These are phyloP conservation scores for Neolamprologus hecqui DNA, from an alignment of 2,113 vertebrate species.

Conservation along the genomic window DNA sequence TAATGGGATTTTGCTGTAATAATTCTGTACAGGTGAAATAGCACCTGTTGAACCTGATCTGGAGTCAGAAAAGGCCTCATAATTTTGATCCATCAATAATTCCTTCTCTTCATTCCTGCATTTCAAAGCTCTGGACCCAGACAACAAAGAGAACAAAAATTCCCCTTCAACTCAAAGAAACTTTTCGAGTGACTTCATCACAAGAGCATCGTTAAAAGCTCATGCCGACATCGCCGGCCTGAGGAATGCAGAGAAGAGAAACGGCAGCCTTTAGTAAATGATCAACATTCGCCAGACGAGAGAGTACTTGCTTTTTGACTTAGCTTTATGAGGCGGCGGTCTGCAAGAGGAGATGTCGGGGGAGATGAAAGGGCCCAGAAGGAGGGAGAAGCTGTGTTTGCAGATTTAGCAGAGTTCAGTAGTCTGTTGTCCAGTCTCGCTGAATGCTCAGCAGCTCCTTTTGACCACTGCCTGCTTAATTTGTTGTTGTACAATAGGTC, in stretches of 20 bases:
- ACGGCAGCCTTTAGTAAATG: conserved; percentile 30
- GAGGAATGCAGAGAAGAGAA: conserved; percentile 40
- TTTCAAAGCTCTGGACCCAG: conserved; percentile 39
- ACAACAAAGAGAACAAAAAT: conserved; percentile 54
- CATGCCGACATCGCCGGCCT: background rate
- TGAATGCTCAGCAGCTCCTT: conserved; percentile 65
- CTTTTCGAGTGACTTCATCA: conserved; percentile 28
- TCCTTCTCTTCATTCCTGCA: conserved; percentile 31
- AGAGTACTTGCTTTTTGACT: conserved; percentile 75
- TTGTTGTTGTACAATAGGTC: conserved; percentile 74
- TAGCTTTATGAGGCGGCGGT: conserved; percentile 46
- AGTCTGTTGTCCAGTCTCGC: conserved; percentile 58
- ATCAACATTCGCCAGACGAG: conserved; percentile 53
- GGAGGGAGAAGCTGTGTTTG: conserved; percentile 52
- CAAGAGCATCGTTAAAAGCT: conserved; percentile 45
- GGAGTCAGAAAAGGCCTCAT: conserved; percentile 5
- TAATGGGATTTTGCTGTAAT: conserved; percentile 27
- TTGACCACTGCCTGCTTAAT: conserved; percentile 68
- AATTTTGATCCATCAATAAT: background rate
- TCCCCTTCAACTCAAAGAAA: conserved; percentile 44
- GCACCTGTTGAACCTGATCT: conserved; percentile 38
- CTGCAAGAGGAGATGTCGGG: conserved; percentile 24
- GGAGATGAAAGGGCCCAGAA: conserved; percentile 42
- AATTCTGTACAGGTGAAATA: conserved; percentile 9
- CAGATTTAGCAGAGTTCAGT: conserved; percentile 71